phyloP scores from a whole-genome alignment of 2,797 vertebrate genomes.

The Erithacus rubecula region DNA sequence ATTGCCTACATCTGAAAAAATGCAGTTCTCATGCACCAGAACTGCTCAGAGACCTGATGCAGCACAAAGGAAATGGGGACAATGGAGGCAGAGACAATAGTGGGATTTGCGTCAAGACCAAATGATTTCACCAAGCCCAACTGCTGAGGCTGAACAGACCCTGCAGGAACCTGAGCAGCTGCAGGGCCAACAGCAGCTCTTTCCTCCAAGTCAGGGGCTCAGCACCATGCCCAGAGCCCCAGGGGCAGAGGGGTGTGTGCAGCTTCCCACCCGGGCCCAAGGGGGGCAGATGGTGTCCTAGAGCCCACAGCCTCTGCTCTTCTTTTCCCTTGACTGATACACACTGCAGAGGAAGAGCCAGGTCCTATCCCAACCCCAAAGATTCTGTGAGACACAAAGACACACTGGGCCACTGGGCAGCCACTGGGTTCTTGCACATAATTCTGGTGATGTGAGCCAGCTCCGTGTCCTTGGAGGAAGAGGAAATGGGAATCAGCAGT shows the following conservation, averaged over 20 bases:
- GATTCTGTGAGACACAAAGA: neutral
- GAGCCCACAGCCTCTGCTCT: neutral
- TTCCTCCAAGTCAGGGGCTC: neutral
- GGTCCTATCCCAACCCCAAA: neutral
- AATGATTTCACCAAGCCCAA: neutral
- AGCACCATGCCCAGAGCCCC: accelerated
- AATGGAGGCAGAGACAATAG: conserved; percentile 46
- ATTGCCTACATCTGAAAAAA: neutral
- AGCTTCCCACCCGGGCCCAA: neutral
- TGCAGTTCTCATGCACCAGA: neutral
- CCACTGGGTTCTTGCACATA: accelerated
- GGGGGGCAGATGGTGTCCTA: neutral
- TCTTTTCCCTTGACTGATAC: neutral
- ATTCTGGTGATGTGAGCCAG: neutral
- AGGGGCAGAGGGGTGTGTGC: accelerated
- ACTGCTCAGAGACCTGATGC: conserved; percentile 11
- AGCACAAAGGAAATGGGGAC: conserved; percentile 32
- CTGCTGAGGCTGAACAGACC: neutral
- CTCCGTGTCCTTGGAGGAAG: accelerated
- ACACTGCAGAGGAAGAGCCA: neutral
- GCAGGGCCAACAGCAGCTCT: neutral
- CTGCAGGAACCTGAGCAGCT: neutral
- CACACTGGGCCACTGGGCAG: neutral
- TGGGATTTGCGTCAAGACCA: conserved; percentile 37
- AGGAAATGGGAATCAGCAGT: neutral